Evolutionary conservation across 2,113 vertebrate species (phyloP).

Genomic region (Myodes glareolus): DNA sequence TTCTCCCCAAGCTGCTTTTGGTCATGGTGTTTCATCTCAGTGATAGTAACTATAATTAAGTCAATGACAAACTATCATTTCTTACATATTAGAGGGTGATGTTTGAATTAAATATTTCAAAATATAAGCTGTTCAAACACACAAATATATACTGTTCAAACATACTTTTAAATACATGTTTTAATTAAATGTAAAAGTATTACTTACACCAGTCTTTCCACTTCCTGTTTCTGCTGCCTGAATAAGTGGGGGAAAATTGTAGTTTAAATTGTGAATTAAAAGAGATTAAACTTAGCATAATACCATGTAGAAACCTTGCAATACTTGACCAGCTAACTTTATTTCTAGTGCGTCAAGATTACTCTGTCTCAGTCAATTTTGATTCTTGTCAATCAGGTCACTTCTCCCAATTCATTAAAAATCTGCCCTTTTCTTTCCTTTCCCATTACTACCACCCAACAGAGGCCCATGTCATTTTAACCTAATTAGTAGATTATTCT

Average conservation of each 20-base stretch:
- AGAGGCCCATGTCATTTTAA: background rate
- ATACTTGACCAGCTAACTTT: background rate
- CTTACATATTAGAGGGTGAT: background rate
- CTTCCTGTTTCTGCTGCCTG: constrained; percentile 99
- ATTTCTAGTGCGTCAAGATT: background rate
- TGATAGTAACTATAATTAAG: background rate
- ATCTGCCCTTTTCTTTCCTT: background rate
- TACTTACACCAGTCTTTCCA: constrained; percentile 98
- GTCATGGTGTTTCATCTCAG: background rate
- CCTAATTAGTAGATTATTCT: background rate
- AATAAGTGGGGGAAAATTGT: background rate
- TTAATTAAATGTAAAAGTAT: constrained; percentile 10
- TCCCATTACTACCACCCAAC: background rate
- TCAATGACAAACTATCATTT: background rate
- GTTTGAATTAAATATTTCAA: constrained; percentile 7
- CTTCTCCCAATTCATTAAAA: background rate
- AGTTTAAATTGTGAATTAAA: background rate
- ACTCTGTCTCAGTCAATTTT: background rate
- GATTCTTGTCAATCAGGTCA: background rate
- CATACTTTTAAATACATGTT: constrained; percentile 20
- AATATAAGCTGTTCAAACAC: background rate
- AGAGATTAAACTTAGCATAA: background rate
- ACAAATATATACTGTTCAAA: background rate
- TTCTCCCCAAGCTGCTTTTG: background rate
- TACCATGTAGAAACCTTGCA: background rate